Percentiles rank a stretch among this genome's conserved stretches.
Evolutionary conservation across 2,113 vertebrate genomes (phyloP).

Genomic region (Ptyas mucosa): DNA sequence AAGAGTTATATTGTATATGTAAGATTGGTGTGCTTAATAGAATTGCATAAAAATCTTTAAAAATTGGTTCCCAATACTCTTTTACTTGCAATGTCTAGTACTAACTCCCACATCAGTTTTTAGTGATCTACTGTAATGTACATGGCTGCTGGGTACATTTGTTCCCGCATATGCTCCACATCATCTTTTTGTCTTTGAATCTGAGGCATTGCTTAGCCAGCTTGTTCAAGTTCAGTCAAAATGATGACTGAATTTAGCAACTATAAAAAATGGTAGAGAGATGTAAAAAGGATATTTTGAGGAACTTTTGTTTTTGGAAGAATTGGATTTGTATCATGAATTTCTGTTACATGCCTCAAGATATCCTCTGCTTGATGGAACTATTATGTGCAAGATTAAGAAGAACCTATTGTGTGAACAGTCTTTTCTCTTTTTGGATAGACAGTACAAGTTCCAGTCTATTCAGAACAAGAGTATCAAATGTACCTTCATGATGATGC

Average conservation of each 20-base stretch:
- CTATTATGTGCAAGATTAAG: not conserved
- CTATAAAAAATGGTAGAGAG: not conserved
- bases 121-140: not conserved
- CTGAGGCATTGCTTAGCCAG: not conserved
- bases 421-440: slow-evolving; percentile 40
- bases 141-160: not conserved
- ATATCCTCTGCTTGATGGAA: not conserved
- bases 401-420: not conserved
- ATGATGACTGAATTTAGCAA: not conserved
- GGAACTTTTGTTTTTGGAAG: not conserved
- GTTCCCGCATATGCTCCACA: not conserved
- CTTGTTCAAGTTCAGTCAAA: not conserved
- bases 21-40: not conserved
- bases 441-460: slow-evolving; percentile 94
- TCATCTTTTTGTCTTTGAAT: not conserved
- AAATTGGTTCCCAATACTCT: not conserved
- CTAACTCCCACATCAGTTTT: not conserved
- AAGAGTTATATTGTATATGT: not conserved
- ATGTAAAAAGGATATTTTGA: not conserved
- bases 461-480: slow-evolving; percentile 97
- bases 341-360: not conserved
- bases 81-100: not conserved
- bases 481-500: slow-evolving; percentile 95
- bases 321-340: not conserved
- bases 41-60: not conserved